Evolutionary conservation across 2,797 vertebrate species (phyloP), one percentile per base, ranked within the genome.

Genomic region (Urophycis tenuis): DNA sequence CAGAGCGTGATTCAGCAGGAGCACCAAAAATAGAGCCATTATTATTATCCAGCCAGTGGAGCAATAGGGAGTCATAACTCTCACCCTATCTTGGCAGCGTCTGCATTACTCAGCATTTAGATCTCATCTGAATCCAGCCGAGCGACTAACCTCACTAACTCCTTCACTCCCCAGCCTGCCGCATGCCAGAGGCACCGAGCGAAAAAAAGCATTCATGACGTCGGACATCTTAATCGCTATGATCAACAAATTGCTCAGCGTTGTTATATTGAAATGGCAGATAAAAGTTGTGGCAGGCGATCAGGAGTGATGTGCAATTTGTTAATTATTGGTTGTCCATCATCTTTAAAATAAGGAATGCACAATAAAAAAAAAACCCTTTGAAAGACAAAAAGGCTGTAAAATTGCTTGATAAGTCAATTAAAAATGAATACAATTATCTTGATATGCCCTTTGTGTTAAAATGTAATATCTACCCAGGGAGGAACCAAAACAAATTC

Each of bases 1-100:
- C n/a, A 85, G 83, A 80, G 79, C 87, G 87, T 90, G 90, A 92
- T 86, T 91, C 91, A 91, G 90, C 89, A 89, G 79, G 72, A 85
- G 79, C 81, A 88, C 85, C 78, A 85, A 90, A 64, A 92, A 91
- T 90, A 90, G 87, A 90, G 85, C 80, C 78, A 85, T 88, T 89
- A 91, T 88, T 89, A 91, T 91, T 87, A 87, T 80, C 81, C 78
- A 85, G 87, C 80, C 80, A 86, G 87, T 87, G 71, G 64, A 80
- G 84, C 84, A 87, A 77, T 81, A 81, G 79, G 80, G 83, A 80
- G 78, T 82, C 82, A 89, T 90, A 87, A 90, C 78, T 89, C 82
- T 82, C 53, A 75, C 75, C 72, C 74, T 78, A 76, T 86, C 81
- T 83, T 82, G 82, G 85, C 84, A 75, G 80, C 30, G 83, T 78